phyloP scores from a whole-genome alignment of 2,888 invertebrate genomes.

The Pimpla rufipes region DNA sequence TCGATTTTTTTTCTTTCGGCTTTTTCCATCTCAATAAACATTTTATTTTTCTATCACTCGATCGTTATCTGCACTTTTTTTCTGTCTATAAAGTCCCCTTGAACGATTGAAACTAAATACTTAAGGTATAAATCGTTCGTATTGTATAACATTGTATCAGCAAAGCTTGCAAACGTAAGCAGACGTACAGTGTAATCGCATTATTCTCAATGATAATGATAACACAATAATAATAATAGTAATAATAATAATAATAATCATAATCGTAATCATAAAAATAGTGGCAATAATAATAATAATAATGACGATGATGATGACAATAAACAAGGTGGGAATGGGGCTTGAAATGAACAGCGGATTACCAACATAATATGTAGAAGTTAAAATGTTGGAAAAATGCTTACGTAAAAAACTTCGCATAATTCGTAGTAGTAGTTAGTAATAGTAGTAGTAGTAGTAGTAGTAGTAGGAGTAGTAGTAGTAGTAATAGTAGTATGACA shows the following conservation, averaged over 20 bases:
- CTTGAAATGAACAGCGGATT: conserved; percentile 53
- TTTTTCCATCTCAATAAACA: not conserved
- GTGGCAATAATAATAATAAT: conserved; percentile 19
- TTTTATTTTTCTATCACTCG: not conserved
- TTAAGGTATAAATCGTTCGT: not conserved
- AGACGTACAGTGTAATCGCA: conserved; percentile 33
- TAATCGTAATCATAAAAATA: too few species aligned
- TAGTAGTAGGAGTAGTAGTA: too few species aligned
- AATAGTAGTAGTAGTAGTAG: conserved; percentile 29
- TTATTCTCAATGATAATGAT: conserved; percentile 45
- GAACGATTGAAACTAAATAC: not conserved
- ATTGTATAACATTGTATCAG: conserved; percentile 19
- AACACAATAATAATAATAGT: conserved; percentile 26
- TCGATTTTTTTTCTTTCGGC: not conserved
- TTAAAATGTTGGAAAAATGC: conserved; percentile 27
- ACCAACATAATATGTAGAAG: conserved; percentile 27
- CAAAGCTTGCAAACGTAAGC: conserved; percentile 63
- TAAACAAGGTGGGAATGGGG: conserved; percentile 41
- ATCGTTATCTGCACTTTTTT: not conserved
- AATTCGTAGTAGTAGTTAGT: conserved; percentile 28
- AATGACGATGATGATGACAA: conserved; percentile 16
- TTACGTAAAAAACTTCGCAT: conserved; percentile 30
- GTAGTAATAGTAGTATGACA: conserved; percentile 31
- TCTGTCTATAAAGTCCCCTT: conserved; percentile 30
- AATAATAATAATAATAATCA: conserved; percentile 21